Evolutionary conservation across 2,797 vertebrate species (phyloP), one percentile per base, ranked within the genome.

Genomic region (Atherinosoma microstoma): DNA sequence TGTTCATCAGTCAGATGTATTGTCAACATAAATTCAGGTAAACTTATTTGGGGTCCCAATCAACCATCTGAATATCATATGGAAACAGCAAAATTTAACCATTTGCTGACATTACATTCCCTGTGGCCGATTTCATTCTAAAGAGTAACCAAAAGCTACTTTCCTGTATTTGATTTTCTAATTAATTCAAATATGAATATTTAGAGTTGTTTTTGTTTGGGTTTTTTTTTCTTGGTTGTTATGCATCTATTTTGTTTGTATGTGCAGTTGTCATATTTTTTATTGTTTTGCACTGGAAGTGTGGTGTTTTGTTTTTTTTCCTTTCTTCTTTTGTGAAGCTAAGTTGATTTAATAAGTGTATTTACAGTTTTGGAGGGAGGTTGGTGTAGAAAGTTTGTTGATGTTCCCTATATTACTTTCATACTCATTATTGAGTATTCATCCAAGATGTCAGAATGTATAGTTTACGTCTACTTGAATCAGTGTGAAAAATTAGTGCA

Each of bases 261-360:
- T 78, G 42, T 92, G 80, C 61, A 12, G 24, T 80, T 89, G 60
- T 89, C 65, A 79, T 83, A 79, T 92, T 92, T 92, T 58, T 56
- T 87, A 91, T 90, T 89, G 75, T 86, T 93, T 92, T 92, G 79
- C 85, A 93, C 88, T 78, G 63, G 22, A 87, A 83, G 75, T 84
- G 88, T 83, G 74, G 78, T 89, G 76, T 66, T 35, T 7, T 82
- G 73, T 64, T 81, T 90, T 76, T 65, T 67, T 63, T 47, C 18
- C 53, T 61, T 54, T 36, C 45, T 35, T 58, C 61, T 82, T 83
- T 71, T 84, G 78, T 88, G 74, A 84, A 79, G 64, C 57, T 64
- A 71, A 78, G 13, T 73, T 70, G 38, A 79, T 78, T 84, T 78
- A 53, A 69, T 76, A 59, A 51, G 40, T 79, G 53, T 70, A 80